Evolutionary conservation across 2,888 invertebrate species (phyloP).

Genomic region (Hedychridium roseum): DNA sequence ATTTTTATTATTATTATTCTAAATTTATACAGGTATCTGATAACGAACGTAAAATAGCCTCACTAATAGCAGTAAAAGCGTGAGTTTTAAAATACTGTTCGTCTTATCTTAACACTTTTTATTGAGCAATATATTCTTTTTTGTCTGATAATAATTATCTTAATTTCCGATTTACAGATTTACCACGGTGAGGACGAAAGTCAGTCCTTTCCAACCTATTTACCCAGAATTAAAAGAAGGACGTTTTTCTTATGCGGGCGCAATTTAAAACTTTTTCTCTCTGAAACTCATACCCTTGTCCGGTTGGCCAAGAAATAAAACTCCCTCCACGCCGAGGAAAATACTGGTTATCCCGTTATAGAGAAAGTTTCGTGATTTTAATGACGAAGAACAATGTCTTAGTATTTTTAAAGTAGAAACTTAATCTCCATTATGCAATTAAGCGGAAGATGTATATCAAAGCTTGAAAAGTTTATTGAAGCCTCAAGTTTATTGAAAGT

Average conservation of each 20-base stretch:
- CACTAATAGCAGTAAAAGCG: no score
- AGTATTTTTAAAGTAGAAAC: conserved; percentile 41
- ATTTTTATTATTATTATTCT: no score
- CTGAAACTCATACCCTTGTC: conserved; percentile 28
- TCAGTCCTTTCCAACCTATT: conserved; percentile 31
- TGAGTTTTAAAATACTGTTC: no score
- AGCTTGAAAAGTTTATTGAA: no score
- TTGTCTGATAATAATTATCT: no score
- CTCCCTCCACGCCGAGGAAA: conserved; percentile 28
- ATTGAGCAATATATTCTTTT: no score
- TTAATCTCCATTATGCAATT: no score
- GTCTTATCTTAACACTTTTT: no score
- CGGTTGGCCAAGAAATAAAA: conserved; percentile 40
- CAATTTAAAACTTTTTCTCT: conserved; percentile 48
- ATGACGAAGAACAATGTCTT: conserved; percentile 58
- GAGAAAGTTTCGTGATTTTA: conserved; percentile 56
- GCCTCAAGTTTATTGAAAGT: no score
- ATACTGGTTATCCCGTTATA: conserved; percentile 57
- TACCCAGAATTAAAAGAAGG: conserved; percentile 45
- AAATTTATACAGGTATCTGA: no score
- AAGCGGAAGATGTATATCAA: no score
- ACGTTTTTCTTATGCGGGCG: conserved; percentile 37
- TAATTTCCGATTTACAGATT: conserved; percentile 46
- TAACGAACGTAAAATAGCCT: no score
- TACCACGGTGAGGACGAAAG: conserved; percentile 31